phyloP scores from a whole-genome alignment of 2,888 invertebrate species.

The Dicyrtoma fusca region DNA sequence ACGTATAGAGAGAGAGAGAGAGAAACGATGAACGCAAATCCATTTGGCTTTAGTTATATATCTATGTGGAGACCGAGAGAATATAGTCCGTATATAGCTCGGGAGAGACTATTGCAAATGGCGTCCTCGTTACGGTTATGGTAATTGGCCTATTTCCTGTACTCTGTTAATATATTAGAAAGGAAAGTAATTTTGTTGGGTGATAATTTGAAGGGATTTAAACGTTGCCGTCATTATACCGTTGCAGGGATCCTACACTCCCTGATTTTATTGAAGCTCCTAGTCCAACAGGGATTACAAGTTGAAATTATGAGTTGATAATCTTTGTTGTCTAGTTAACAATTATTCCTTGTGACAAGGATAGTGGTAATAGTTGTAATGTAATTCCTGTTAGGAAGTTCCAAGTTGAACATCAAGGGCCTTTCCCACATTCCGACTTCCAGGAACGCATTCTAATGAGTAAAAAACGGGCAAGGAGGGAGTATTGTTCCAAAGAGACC shows the following conservation, averaged over 20 bases:
- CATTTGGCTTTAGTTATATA: neutral
- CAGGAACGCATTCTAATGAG: no score
- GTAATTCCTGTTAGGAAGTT: no score
- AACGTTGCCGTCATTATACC: neutral
- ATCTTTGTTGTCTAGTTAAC: no score
- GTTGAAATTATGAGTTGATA: no score
- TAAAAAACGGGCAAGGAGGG: no score
- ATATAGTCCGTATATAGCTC: neutral
- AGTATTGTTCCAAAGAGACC: no score
- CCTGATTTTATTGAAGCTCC: constrained; percentile 25
- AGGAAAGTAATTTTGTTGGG: constrained; percentile 31
- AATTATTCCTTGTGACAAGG: no score
- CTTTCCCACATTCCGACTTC: no score
- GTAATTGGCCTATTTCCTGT: constrained; percentile 27
- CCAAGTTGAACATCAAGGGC: no score
- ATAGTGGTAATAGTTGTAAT: no score
- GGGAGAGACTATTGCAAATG: constrained; percentile 7
- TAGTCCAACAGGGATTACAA: constrained; percentile 1
- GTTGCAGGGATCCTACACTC: neutral
- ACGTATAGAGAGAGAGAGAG: neutral
- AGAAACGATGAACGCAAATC: constrained; percentile 15
- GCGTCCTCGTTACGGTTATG: constrained; percentile 31
- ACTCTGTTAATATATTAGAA: constrained; percentile 24
- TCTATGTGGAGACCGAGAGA: neutral
- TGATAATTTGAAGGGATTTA: constrained; percentile 35